Conservation (phyloP, 2,113 vertebrate species). For the Serinus canaria region DNA sequence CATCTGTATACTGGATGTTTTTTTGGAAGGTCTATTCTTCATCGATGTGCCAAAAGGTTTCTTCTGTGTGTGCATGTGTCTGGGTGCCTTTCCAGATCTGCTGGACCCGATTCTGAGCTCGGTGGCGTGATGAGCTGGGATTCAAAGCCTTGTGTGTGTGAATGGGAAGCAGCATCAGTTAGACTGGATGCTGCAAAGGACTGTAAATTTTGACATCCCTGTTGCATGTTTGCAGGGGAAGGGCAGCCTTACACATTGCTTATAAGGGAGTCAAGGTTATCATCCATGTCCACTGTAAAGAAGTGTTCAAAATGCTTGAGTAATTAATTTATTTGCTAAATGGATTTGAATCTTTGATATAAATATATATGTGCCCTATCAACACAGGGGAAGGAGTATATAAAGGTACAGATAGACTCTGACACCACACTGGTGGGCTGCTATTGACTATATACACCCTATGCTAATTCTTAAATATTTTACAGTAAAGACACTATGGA, state of each 20-base stretch:
- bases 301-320: not conserved
- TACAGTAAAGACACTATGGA: constrained; percentile 50
- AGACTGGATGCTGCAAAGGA: not conserved
- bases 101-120: not conserved
- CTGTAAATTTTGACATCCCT: constrained; percentile 77
- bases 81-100: constrained; percentile 44
- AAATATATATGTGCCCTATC: not conserved
- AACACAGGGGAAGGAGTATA: not conserved
- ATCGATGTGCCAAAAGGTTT: constrained; percentile 62
- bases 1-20: constrained; percentile 85
- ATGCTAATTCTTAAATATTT: constrained; percentile 57
- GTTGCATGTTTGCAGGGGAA: constrained; percentile 54
- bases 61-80: constrained; percentile 48
- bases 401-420: not conserved
- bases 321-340: not conserved
- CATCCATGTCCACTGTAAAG: not conserved
- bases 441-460: constrained; percentile 30
- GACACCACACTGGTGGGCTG: not conserved
- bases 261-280: not conserved
- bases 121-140: not conserved
- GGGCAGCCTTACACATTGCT: not conserved
- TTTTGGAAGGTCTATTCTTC: constrained; percentile 78
- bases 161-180: not conserved
- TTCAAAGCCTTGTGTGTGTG: not conserved
- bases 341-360: not conserved